Evolutionary conservation across 35 echinoderm and acorn worm species (phyloP).

Genomic region (Chiridota heheva): DNA sequence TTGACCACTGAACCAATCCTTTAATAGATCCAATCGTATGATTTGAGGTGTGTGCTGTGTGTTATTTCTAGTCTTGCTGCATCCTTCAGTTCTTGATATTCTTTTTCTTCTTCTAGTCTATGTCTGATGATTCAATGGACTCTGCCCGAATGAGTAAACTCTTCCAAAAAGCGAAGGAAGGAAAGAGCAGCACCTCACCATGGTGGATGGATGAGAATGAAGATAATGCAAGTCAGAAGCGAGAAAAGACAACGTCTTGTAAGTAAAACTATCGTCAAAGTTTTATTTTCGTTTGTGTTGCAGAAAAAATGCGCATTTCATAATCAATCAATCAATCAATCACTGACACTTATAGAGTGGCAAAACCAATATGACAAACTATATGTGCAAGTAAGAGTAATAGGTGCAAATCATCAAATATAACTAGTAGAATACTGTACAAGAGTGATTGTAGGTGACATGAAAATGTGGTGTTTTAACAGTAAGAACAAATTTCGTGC

Average conservation of each 20-base stretch:
- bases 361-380: background rate
- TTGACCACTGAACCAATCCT: too few species aligned
- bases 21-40: too few species aligned
- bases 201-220: constrained; percentile 91
- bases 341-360: background rate
- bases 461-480: too few species aligned
- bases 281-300: background rate
- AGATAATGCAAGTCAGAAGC: constrained; percentile 16
- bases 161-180: constrained; percentile 34
- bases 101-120: constrained; percentile 46
- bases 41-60: too few species aligned
- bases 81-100: too few species aligned
- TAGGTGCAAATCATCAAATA: too few species aligned
- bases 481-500: too few species aligned
- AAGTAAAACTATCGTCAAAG: background rate
- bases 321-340: background rate
- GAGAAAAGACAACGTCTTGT: background rate
- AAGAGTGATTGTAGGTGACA: too few species aligned
- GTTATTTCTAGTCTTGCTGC: too few species aligned
- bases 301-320: background rate
- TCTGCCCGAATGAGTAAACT: constrained; percentile 50
- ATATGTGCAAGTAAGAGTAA: background rate
- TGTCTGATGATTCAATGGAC: constrained; percentile 87
- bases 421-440: too few species aligned
- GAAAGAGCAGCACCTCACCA: constrained; percentile 53